Evolutionary conservation across 2,113 vertebrate genomes (phyloP).

Genomic region (Bagarius yarrelli): DNA sequence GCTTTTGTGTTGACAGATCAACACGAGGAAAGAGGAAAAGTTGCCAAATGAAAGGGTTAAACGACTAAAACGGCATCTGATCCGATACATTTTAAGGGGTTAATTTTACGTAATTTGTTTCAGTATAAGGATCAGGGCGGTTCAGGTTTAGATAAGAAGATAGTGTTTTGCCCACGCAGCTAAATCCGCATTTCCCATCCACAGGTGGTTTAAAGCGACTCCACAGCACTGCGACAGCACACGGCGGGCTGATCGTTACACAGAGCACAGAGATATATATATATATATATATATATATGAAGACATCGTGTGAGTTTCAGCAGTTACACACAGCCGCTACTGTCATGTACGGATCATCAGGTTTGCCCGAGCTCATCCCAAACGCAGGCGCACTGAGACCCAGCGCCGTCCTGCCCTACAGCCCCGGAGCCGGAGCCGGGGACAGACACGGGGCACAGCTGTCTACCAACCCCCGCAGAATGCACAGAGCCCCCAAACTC

Average conservation of each 20-base stretch:
- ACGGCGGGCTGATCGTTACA: neutral
- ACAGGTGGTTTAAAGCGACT: constrained; percentile 20
- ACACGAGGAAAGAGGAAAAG: neutral
- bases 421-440: constrained; percentile 62
- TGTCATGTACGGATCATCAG: constrained; percentile 73
- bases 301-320: constrained; percentile 59
- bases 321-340: constrained; percentile 26
- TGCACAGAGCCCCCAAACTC: constrained; percentile 74
- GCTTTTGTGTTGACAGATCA: constrained; percentile 10
- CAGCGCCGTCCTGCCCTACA: constrained; percentile 61
- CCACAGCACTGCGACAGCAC: neutral
- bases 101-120: neutral
- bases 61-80: neutral
- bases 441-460: constrained; percentile 47
- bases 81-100: neutral
- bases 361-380: constrained; percentile 70
- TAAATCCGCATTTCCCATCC: neutral
- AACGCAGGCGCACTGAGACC: constrained; percentile 64
- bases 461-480: constrained; percentile 60
- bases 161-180: neutral
- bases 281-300: no score
- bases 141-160: neutral
- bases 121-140: neutral
- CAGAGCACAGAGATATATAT: constrained; percentile 1
- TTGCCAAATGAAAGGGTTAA: neutral